Evolutionary conservation across 1,140 invertebrate species (phyloP).

Genomic region (Goniozus legneri): DNA sequence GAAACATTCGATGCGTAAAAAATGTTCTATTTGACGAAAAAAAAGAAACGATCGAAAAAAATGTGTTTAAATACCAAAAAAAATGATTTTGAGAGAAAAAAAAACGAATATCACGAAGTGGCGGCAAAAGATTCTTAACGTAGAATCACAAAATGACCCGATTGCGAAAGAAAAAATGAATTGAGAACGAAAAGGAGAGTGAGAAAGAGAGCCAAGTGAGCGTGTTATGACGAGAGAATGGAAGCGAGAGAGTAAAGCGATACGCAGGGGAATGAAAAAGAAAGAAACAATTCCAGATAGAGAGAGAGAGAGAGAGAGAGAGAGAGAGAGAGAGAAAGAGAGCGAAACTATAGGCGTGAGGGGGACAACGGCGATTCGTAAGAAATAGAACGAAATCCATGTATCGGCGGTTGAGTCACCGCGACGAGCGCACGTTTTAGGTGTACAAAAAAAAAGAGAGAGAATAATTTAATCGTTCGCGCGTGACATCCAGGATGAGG

Average conservation of each 20-base stretch:
- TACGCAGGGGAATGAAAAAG: slow-evolving; percentile 18
- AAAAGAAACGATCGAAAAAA: slow-evolving; percentile 2
- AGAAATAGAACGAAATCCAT: slow-evolving; percentile 22
- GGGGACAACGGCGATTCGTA: slow-evolving; percentile 19
- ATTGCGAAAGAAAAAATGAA: too few species aligned
- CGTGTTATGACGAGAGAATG: slow-evolving; percentile 28
- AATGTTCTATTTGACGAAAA: background rate
- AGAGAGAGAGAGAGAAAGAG: slow-evolving; percentile 8
- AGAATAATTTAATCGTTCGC: slow-evolving; percentile 35
- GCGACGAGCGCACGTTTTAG: slow-evolving; percentile 47
- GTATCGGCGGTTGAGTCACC: slow-evolving; percentile 41
- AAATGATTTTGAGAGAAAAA: too few species aligned
- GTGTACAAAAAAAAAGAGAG: slow-evolving; percentile 40
- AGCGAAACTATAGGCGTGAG: slow-evolving; percentile 10
- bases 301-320: slow-evolving; percentile 10
- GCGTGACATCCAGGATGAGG: slow-evolving; percentile 42
- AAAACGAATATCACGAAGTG: too few species aligned
- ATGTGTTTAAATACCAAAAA: too few species aligned
- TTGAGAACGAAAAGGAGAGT: slow-evolving; percentile 16
- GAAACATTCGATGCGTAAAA: slow-evolving; percentile 6
- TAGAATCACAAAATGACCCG: too few species aligned
- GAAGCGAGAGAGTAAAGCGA: slow-evolving; percentile 21
- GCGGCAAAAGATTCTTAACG: too few species aligned
- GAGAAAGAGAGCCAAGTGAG: slow-evolving; percentile 14
- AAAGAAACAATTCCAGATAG: slow-evolving; percentile 1